Evolutionary conservation across 1,140 invertebrate species (phyloP).

Genomic region (Dendrolimus punctatus): DNA sequence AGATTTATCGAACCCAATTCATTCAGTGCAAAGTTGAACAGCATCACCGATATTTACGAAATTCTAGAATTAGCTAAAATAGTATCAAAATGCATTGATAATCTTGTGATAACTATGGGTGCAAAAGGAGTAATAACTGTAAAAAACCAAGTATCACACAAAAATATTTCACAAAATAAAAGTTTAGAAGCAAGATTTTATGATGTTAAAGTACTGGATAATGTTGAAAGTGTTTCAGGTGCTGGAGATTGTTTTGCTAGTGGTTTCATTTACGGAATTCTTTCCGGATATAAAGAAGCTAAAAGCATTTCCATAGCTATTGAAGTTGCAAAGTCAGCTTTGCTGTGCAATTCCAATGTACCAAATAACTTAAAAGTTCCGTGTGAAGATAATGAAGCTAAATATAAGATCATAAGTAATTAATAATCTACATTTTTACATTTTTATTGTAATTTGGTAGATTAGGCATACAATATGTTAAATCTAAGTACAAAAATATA

Average conservation of each 20-base stretch:
- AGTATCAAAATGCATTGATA: conserved; percentile 31
- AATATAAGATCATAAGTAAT: no score
- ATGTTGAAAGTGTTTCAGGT: conserved; percentile 76
- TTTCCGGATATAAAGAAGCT: conserved; percentile 60
- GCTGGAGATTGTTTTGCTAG: conserved; percentile 78
- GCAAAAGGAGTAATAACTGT: conserved; percentile 70
- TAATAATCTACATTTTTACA: no score
- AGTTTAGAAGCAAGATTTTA: conserved; percentile 53
- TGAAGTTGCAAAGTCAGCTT: conserved; percentile 67
- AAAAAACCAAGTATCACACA: conserved; percentile 20
- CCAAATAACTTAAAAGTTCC: conserved; percentile 35
- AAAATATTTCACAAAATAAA: conserved; percentile 13
- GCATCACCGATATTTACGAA: conserved; percentile 51
- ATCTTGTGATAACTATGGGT: conserved; percentile 72
- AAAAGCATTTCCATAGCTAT: conserved; percentile 72
- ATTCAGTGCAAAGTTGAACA: neutral
- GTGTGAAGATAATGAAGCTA: no score
- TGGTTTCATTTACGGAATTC: conserved; percentile 72
- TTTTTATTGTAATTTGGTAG: no score
- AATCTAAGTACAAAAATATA: no score
- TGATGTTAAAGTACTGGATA: conserved; percentile 44
- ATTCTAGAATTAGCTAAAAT: conserved; percentile 47
- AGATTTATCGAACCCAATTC: conserved; percentile 33
- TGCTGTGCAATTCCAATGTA: conserved; percentile 69
- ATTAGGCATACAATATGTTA: no score